Percentiles rank a stretch among this genome's conserved stretches.
These are phyloP conservation scores for Lasioglossum vierecki DNA, from an alignment of 2,888 invertebrate species.

Conservation along the genomic window DNA sequence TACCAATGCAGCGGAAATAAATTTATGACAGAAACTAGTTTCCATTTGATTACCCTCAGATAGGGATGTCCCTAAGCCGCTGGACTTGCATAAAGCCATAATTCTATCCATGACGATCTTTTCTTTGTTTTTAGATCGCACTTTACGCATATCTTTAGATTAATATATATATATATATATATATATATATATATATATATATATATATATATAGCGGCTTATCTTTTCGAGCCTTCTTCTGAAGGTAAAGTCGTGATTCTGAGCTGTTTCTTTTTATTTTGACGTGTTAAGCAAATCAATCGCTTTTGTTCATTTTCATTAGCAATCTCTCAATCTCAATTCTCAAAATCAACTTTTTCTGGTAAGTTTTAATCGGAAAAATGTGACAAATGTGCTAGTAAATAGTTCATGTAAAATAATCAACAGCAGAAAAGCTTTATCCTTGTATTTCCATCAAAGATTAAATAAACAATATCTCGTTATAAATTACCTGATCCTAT, in stretches of 20 bases:
- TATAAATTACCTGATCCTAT: not conserved
- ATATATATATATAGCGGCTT: too few relatives aligned
- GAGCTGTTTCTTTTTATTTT: not conserved
- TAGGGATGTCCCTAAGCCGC: not conserved
- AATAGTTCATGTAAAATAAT: not conserved
- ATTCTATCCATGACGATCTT: not conserved
- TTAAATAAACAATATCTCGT: not conserved
- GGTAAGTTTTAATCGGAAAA: too few relatives aligned
- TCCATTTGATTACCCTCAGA: constrained; percentile 71
- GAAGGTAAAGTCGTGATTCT: not conserved
- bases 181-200: too few relatives aligned
- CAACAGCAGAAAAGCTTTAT: not conserved
- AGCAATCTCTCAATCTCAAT: too few relatives aligned
- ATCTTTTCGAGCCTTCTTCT: not conserved
- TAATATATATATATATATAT: too few relatives aligned
- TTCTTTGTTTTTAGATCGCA: not conserved
- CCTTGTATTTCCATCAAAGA: not conserved
- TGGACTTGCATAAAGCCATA: not conserved
- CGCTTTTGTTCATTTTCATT: too few relatives aligned
- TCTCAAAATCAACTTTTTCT: too few relatives aligned
- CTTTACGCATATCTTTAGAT: not conserved
- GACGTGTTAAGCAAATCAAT: not conserved
- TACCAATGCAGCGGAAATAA: constrained; percentile 79
- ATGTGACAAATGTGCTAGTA: not conserved
- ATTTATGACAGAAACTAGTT: constrained; percentile 72